Base-by-base conservation (phyloP, 2,888 invertebrate genomes). In the Loripinus fragilis region DNA sequence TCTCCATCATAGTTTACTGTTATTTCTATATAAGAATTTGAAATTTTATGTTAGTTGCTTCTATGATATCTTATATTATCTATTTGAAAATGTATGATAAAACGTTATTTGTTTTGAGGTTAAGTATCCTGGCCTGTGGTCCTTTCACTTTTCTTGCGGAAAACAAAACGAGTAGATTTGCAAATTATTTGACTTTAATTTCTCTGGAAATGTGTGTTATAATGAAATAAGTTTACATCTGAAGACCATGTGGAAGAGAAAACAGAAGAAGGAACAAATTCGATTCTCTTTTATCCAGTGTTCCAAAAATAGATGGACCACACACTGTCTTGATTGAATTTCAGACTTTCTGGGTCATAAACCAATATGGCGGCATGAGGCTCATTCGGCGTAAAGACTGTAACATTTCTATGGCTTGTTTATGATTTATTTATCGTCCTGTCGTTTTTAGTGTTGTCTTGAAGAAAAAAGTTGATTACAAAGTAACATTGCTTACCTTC, bases 401-500 rank as follows among this genome's bases (percentile, higher is more conserved):
- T 33, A 30, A 17, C 17, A 8, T 60, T 23, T 33, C 60, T 60
- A 17, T 3, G 45, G 2, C 15, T 45, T 45, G n/a, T 45, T 45
- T 20, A 20, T 45, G 3, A 45, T 45, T 38, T 5, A 38, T 38
- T 12, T 38, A 38, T 38, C 38, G 38, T 38, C 38, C 38, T 8
- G 12, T 38, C 38, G 38, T 38, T 38, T 5, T 38, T 5, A 8
- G 5, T 8, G 12, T 38, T 5, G 12, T 38, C 5, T 12, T 38
- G 38, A 38, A 38, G 12, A 38, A 38, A 38, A 12, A 12, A 8
- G 5, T 38, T 38, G 38, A 12, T 38, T 38, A 38, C 38, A 41
- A 69, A 69, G 2, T 20, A 2, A 50, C 3, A n/a, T n/a, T 20
- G 91, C 95, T 94, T 95, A 97, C 97, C 97, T 95, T 97, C 97